phyloP scores from a whole-genome alignment of 1,140 invertebrate species.

The Berghia stephanieae region DNA sequence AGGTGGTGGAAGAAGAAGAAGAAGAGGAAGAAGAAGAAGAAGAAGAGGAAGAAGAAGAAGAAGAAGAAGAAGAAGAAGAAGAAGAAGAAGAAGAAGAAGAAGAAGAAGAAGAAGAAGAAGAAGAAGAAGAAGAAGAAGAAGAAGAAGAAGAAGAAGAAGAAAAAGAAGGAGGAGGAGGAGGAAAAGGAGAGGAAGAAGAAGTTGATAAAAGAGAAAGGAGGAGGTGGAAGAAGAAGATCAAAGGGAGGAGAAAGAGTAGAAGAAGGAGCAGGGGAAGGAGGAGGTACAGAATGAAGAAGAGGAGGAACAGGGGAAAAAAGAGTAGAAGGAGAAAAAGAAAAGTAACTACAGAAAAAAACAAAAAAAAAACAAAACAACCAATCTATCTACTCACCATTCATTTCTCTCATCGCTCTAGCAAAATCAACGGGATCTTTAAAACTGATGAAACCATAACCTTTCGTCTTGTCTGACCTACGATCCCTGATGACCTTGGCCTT shows the following conservation, averaged over 20 bases:
- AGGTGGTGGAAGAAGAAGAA: not conserved
- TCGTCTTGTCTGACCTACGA: conserved; percentile 96
- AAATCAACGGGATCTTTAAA: conserved; percentile 98
- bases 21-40: not conserved
- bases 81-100: not conserved
- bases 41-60: not conserved
- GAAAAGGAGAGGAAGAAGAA: no score
- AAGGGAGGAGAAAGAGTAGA: not conserved
- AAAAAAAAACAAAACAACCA: conserved; percentile 1
- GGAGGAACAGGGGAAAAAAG: not conserved
- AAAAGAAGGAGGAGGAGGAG: no score
- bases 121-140: not conserved
- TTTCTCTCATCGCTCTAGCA: conserved; percentile 97
- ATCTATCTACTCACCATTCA: conserved; percentile 75
- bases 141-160: not conserved
- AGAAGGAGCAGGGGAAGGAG: not conserved
- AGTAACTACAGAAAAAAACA: conserved; percentile 8
- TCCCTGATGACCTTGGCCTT: conserved; percentile 96
- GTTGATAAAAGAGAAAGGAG: not conserved
- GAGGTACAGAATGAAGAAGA: not conserved
- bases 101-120: not conserved
- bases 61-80: not conserved
- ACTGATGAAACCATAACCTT: conserved; percentile 98
- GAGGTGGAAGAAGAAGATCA: not conserved
- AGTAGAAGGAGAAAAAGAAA: not conserved